Evolutionary conservation across 2,888 invertebrate species (phyloP), one percentile per base, ranked within the genome.

Genomic region (Marronus borbonicus): DNA sequence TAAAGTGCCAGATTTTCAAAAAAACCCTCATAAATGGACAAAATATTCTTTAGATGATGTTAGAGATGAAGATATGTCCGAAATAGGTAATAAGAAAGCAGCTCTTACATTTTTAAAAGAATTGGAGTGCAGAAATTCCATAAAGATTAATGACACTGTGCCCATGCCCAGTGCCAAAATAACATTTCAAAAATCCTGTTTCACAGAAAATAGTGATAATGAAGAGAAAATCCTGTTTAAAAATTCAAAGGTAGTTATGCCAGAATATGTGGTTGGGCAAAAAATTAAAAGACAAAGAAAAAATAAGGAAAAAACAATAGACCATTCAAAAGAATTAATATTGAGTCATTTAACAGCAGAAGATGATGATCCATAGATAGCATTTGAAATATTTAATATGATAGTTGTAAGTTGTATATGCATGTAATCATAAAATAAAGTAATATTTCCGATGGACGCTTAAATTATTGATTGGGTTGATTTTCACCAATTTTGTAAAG

Each of bases 31-130:
- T 80, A 95, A 94, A 85, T 97, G 95, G 95, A 93, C 92, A 12
- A 94, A 93, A 85, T 97, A 97, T 84, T 93, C 93, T 17, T 87
- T 97, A 20, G 93, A 92, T 36, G 95, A 96, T 91, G 95, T 96
- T 2, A 90, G 91, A 7, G 91, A 90, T 78, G 92, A 92, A 17
- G 95, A 96, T 84, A 93, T 96, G 89, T 94, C 96, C 0, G 95
- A 96, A 77, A 90, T 91, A 75, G 93, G 93, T 60, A 97, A 97
- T 84, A 92, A 93, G 14, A 91, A 92, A 65, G 94, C 95, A 55
- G 96, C 96, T 0, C 90, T 96, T 82, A 91, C 93, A n/a, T 94
- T 96, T 86, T 89, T 96, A 49, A 91, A 90, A 78, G 91, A 94
- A 87, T 87, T 95, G 81, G 93, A 93, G 84, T 90, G 92, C 66